These are phyloP conservation scores for Microctonus hyperodae DNA, from an alignment of 2,888 invertebrate species.

Conservation along the genomic window DNA sequence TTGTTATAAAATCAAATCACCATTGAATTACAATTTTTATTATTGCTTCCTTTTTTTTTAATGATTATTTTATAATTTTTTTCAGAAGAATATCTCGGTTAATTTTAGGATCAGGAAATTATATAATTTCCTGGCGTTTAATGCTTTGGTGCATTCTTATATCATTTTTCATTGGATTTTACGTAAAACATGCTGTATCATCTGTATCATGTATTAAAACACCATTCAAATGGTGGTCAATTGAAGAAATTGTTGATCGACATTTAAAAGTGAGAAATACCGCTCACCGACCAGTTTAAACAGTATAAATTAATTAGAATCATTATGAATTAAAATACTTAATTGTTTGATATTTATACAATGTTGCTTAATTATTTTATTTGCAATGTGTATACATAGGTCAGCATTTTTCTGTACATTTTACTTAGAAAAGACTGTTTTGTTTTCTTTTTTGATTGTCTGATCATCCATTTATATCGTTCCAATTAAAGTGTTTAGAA, in stretches of 20 bases:
- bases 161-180: constrained; percentile 52
- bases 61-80: constrained; percentile 18
- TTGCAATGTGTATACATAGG: neutral
- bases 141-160: constrained; percentile 48
- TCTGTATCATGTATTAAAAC: constrained; percentile 37
- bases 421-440: neutral
- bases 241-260: constrained; percentile 48
- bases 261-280: constrained; percentile 41
- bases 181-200: constrained; percentile 49
- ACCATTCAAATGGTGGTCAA: constrained; percentile 51
- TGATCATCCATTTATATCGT: neutral
- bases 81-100: constrained; percentile 37
- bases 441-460: no score
- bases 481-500: neutral
- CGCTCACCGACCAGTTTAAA: constrained; percentile 45
- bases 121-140: constrained; percentile 42
- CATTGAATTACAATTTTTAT: no score
- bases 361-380: neutral
- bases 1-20: neutral
- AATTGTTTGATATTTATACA: neutral
- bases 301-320: neutral
- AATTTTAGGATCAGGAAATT: constrained; percentile 31
- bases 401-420: neutral
- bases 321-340: neutral
- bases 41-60: neutral